Conservation (phyloP, 37 sponge, comb jelly and placozoan species). For the Oscarella lobularis region DNA sequence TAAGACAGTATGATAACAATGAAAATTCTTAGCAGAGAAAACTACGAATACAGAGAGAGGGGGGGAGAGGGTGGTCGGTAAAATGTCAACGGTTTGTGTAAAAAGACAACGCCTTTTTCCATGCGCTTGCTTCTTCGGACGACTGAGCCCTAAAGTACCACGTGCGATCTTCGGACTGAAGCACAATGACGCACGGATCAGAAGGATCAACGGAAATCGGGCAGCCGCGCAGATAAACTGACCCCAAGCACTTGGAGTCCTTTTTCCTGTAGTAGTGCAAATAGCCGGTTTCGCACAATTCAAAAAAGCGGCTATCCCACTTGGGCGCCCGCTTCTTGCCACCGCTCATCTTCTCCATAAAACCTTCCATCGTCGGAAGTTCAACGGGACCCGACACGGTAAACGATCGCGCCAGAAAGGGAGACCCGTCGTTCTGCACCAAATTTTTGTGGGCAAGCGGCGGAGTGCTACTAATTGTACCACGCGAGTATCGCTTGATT, state of each 20-base stretch:
- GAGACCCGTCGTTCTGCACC: too few relatives aligned
- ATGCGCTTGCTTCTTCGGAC: slow-evolving; percentile 10
- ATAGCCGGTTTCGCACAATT: slow-evolving; percentile 38
- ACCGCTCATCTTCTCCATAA: slow-evolving; percentile 26
- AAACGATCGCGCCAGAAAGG: too few relatives aligned
- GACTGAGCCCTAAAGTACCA: slow-evolving; percentile 31
- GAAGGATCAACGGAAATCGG: background rate
- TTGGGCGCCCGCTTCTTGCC: slow-evolving; percentile 23
- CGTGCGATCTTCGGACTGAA: slow-evolving; percentile 24
- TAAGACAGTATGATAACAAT: too few relatives aligned
- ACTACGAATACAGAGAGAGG: too few relatives aligned
- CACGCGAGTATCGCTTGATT: too few relatives aligned
- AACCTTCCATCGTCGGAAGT: slow-evolving; percentile 34
- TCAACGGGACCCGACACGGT: too few relatives aligned
- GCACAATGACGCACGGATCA: slow-evolving; percentile 19
- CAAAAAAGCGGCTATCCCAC: slow-evolving; percentile 62
- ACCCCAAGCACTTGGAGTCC: slow-evolving; percentile 28
- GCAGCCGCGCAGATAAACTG: slow-evolving; percentile 2
- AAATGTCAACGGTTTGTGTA: too few relatives aligned
- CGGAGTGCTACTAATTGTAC: too few relatives aligned
- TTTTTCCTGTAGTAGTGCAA: slow-evolving; percentile 45
- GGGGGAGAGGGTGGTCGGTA: too few relatives aligned
- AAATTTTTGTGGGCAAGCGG: too few relatives aligned
- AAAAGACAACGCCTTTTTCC: slow-evolving; percentile 23
- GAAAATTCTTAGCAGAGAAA: too few relatives aligned